Base-by-base conservation (phyloP, 2,113 vertebrate genomes). In the Eubucco bourcierii region DNA sequence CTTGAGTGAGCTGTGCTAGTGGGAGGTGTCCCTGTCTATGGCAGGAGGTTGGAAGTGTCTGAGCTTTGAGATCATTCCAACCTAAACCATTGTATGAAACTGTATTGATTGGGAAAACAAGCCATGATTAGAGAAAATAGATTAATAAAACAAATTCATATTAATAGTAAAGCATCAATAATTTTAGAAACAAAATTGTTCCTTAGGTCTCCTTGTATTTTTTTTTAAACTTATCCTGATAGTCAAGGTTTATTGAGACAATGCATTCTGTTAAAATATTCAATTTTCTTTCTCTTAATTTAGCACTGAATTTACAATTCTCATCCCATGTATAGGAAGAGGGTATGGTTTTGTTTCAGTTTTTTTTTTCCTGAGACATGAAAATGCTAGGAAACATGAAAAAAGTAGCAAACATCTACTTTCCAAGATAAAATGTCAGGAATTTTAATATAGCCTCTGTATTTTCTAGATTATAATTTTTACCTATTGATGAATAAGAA, bases 201-300 rank as follows among this genome's bases (percentile, higher is more conserved):
- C 2, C 7, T 75, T 37, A 15, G 4, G 47, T 50, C 20, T 21
- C 21, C 12, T 41, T 5, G 41, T 21, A 11, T 24, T 20, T 70
- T 80, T 80, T 59, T 60, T 33, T 20, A 12, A 39, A 13, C 29
- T 6, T 70, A 29, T 60, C 53, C 2, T 56, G 24, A 52, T 74
- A 20, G 9, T 52, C 5, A 52, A 67, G 16, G 4, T 8, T 10
- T 33, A 4, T 55, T 82, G 68, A 24, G 47, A 55, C 12, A 81
- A 2, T 16, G 4, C 34, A 7, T 64, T 14, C 63, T 63, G 11
- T 0, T 60, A 84, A 72, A 80, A 24, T 4, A 4, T 34, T 88
- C 1, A 0, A 1, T 20, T 68, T 60, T 76, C 75, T 5, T 67
- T 33, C 5, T n/a, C 4, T 39, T 71, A 34, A 24, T 15, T 0